Evolutionary conservation across 2,113 vertebrate genomes (phyloP).

Genomic region (Pseudopodoces humilis): DNA sequence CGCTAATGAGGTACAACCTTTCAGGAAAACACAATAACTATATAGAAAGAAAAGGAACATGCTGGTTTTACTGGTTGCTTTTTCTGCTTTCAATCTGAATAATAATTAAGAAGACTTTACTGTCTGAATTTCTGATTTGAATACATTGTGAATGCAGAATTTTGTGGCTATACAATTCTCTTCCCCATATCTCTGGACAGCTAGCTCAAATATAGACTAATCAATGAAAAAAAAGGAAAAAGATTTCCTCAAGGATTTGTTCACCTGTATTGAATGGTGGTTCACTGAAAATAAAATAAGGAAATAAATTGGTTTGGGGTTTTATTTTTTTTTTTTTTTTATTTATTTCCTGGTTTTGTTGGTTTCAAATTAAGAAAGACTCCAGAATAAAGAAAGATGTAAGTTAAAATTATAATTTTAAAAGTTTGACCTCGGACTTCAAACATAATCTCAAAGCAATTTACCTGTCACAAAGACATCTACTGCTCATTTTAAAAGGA

Average conservation of each 20-base stretch:
- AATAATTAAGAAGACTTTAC: neutral
- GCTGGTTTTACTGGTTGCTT: neutral
- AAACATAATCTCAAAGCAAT: conserved; percentile 72
- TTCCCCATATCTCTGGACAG: neutral
- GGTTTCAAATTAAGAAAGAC: neutral
- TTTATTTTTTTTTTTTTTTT: too few species aligned
- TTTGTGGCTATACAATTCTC: neutral
- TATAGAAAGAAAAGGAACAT: neutral
- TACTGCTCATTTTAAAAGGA: conserved; percentile 53
- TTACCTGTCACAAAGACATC: conserved; percentile 68
- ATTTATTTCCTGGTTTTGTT: neutral
- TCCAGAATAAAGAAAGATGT: neutral
- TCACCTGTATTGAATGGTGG: neutral
- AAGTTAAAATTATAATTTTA: conserved; percentile 19
- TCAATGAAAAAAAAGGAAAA: neutral
- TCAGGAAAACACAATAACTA: neutral
- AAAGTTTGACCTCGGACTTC: conserved; percentile 59
- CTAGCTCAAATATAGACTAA: neutral
- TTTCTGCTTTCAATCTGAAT: neutral
- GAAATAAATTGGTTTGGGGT: neutral
- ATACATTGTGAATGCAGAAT: neutral
- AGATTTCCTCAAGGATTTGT: neutral
- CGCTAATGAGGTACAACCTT: neutral
- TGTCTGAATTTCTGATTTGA: neutral
- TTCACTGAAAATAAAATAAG: neutral